Evolutionary conservation across 2,888 invertebrate genomes (phyloP).

Genomic region (Epirrhoe tristata): DNA sequence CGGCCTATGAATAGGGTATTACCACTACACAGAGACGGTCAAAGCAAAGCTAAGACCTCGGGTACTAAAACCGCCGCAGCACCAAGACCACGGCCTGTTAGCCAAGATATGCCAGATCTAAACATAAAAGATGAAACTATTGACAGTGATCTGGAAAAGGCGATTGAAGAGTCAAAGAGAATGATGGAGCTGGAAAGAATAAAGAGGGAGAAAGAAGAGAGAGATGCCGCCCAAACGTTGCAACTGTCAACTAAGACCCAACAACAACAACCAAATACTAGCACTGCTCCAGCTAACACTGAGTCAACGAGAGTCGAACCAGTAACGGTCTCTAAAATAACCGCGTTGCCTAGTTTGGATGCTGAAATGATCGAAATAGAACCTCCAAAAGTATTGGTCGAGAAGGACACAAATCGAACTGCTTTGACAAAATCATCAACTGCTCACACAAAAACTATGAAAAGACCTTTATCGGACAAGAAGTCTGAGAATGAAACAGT

Average conservation of each 20-base stretch:
- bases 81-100: conserved; percentile 69
- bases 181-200: conserved; percentile 79
- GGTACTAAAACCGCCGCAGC: conserved; percentile 62
- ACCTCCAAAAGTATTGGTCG: conserved; percentile 69
- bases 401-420: conserved; percentile 72
- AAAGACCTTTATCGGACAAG: conserved; percentile 70
- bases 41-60: conserved; percentile 79
- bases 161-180: conserved; percentile 80
- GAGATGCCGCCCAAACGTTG: conserved; percentile 70
- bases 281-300: conserved; percentile 53
- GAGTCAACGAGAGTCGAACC: conserved; percentile 53
- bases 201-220: conserved; percentile 78
- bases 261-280: conserved; percentile 69
- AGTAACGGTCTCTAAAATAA: conserved; percentile 61
- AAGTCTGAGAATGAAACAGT: conserved; percentile 66
- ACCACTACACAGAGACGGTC: conserved; percentile 90
- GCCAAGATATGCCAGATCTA: conserved; percentile 82
- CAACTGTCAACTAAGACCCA: conserved; percentile 69
- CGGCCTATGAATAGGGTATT: conserved; percentile 92
- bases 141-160: conserved; percentile 81
- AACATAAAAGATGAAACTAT: conserved; percentile 82
- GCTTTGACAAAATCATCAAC: conserved; percentile 57
- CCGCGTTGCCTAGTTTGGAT: conserved; percentile 73
- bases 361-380: conserved; percentile 71
- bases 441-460: conserved; percentile 66